Evolutionary conservation across 1,140 invertebrate species (phyloP).

Genomic region (roundworm (Caenorhabditis elegans)): WBcel235 BX284602.5:4906001-4906500

Average conservation of each 20-base stretch:
- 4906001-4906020: not conserved
- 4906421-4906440: no score
- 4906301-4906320: not conserved
- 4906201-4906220: no score
- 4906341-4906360: not conserved
- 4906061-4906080: conserved; percentile 16
- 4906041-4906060: no score
- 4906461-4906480: no score
- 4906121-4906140: not conserved
- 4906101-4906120: not conserved
- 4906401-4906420: no score
- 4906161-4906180: not conserved
- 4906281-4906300: conserved; percentile 10
- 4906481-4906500: no score
- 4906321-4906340: not conserved
- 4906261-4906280: not conserved
- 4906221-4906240: no score
- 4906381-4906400: no score
- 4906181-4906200: not conserved
- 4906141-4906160: not conserved
- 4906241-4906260: not conserved
- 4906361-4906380: no score
- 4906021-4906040: not conserved
- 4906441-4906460: no score
- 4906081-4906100: conserved; percentile 1